These are phyloP conservation scores for Lanistes nyassanus DNA, from an alignment of 1,140 invertebrate species.

Conservation along the genomic window DNA sequence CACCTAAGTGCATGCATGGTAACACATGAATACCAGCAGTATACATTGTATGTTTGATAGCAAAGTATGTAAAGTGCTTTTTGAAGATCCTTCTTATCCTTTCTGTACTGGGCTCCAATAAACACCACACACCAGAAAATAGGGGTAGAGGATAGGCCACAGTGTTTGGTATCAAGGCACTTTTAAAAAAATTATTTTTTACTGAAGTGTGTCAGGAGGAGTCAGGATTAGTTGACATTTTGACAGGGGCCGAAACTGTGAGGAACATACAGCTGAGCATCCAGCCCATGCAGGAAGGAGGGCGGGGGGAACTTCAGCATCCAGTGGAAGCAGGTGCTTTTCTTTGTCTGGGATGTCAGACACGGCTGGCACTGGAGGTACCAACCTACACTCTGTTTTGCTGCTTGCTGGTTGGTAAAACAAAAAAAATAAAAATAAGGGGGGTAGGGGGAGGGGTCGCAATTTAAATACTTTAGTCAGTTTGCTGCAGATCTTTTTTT, in stretches of 20 bases:
- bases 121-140: neutral
- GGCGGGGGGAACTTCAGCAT: constrained; percentile 16
- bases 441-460: neutral
- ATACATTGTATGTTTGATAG: too few relatives aligned
- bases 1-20: neutral
- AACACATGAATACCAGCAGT: neutral
- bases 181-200: neutral
- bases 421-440: neutral
- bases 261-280: constrained; percentile 10
- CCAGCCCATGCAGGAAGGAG: constrained; percentile 10
- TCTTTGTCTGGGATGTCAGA: constrained; percentile 13
- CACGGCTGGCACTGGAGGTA: neutral
- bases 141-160: neutral
- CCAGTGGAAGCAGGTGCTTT: neutral
- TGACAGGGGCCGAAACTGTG: neutral
- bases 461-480: neutral
- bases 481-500: neutral
- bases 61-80: too few relatives aligned
- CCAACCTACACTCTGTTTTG: neutral
- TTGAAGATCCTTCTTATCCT: too few relatives aligned
- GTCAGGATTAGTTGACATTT: too few relatives aligned
- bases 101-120: neutral
- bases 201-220: neutral
- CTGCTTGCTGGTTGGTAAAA: neutral
- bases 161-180: neutral